These are phyloP conservation scores for Spodoptera littoralis DNA, from an alignment of 2,888 invertebrate species.

Conservation along the genomic window DNA sequence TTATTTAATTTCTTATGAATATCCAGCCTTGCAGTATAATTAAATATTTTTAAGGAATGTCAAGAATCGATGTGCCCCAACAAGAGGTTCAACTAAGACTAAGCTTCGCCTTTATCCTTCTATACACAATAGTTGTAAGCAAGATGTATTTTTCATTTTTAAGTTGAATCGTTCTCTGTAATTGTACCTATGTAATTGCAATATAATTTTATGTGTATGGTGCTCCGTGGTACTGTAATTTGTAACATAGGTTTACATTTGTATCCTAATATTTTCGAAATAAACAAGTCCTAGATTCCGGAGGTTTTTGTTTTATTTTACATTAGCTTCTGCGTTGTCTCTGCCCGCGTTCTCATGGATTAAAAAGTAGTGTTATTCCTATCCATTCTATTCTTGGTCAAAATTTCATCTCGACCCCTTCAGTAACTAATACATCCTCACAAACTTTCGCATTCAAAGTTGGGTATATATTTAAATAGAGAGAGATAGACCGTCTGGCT, in stretches of 20 bases:
- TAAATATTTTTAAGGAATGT: constrained; percentile 44
- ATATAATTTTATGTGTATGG: constrained; percentile 84
- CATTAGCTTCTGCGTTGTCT: background rate
- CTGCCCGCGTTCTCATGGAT: too few relatives aligned
- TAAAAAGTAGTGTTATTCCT: too few relatives aligned
- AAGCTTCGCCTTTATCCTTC: constrained; percentile 79
- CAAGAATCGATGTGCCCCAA: constrained; percentile 65
- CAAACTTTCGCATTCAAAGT: too few relatives aligned
- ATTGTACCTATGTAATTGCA: constrained; percentile 72
- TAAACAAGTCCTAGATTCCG: constrained; percentile 81
- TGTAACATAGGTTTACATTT: constrained; percentile 83
- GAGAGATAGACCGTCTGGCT: too few relatives aligned
- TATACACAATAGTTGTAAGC: constrained; percentile 74
- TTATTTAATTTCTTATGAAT: constrained; percentile 9
- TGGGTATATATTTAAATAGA: too few relatives aligned
- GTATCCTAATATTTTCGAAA: constrained; percentile 84
- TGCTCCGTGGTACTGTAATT: constrained; percentile 78
- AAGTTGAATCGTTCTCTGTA: constrained; percentile 59
- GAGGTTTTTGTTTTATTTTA: constrained; percentile 51
- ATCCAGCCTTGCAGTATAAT: constrained; percentile 35
- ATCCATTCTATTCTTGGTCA: too few relatives aligned
- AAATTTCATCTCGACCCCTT: too few relatives aligned
- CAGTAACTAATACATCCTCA: too few relatives aligned
- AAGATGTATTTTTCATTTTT: constrained; percentile 73
- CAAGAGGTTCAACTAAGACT: constrained; percentile 69